Evolutionary conservation across 2,797 vertebrate species (phyloP), one percentile per base, ranked within the genome.

Genomic region (Macropus fuliginosus): DNA sequence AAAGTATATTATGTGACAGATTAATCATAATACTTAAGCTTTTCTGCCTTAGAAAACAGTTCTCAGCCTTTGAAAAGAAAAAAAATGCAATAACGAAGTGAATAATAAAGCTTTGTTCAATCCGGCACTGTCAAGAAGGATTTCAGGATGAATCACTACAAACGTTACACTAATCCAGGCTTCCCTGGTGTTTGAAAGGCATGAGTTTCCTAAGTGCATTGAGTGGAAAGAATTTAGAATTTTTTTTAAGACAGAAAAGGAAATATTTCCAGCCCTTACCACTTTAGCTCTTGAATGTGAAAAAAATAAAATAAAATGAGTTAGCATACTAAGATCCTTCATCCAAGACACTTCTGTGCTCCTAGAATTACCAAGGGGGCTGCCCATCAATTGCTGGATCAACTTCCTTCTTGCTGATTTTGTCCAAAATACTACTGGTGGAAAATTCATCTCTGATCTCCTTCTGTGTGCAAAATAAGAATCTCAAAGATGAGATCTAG

Each of bases 11-110:
- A 62, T 91, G n/a, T 54, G 29, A 91, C 52, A 91, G 74, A 97
- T 97, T 97, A 97, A 96, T 54, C 31, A 96, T 54, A 96, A 93
- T 94, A 95, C 56, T 93, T 93, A 96, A 95, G 55, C 1, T 92
- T 93, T 0, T 92, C 54, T 95, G 14, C 90, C 93, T 97, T 92
- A 95, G 62, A 97, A 96, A 97, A 89, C 31, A 14, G 50, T 92
- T 94, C 57, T 24, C 1, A 0, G 50, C 18, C 40, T 13, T 90
- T 55, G 6, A 11, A 55, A 14, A 5, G 5, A 74, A 91, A 97
- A 3, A 91, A 95, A 92, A 66, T 27, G 52, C 0, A 46, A 81
- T 29, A 93, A 96, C 0, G 9, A 94, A 94, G 2, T 27, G 56
- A 96, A 94, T 81, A 93, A 56, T 90, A 46, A 95, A 93, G 94